These are phyloP conservation scores for Rostratula benghalensis DNA, from an alignment of 2,113 vertebrate genomes.

Conservation along the genomic window DNA sequence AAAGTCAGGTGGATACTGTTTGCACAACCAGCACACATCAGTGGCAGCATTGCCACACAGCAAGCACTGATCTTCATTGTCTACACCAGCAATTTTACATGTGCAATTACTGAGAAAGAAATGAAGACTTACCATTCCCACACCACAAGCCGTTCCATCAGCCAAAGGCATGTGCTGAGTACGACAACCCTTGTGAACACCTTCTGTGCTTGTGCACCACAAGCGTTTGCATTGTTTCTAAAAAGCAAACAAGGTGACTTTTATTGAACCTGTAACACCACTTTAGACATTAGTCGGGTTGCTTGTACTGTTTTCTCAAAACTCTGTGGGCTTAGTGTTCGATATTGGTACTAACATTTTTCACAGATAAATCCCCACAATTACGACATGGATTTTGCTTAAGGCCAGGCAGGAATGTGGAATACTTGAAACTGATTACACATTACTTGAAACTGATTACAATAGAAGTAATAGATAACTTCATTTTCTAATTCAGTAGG, in stretches of 20 bases:
- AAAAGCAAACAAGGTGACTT: background rate
- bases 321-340: background rate
- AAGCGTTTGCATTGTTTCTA: constrained; percentile 94
- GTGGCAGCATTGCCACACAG: background rate
- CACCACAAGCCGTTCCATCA: constrained; percentile 91
- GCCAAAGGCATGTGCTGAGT: constrained; percentile 98
- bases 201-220: constrained; percentile 94
- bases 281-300: background rate
- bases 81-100: background rate
- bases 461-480: background rate
- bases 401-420: background rate
- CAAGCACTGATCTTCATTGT: background rate
- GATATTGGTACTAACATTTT: background rate
- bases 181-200: constrained; percentile 90
- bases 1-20: background rate
- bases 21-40: background rate
- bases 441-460: background rate
- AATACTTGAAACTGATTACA: background rate
- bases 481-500: background rate
- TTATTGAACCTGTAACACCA: background rate
- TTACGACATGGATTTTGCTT: background rate
- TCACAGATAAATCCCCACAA: background rate
- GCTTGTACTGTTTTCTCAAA: background rate
- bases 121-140: constrained; percentile 87
- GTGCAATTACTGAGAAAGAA: background rate